phyloP scores from a whole-genome alignment of 2,888 invertebrate genomes.

The Hirtodrosophila alboralis region DNA sequence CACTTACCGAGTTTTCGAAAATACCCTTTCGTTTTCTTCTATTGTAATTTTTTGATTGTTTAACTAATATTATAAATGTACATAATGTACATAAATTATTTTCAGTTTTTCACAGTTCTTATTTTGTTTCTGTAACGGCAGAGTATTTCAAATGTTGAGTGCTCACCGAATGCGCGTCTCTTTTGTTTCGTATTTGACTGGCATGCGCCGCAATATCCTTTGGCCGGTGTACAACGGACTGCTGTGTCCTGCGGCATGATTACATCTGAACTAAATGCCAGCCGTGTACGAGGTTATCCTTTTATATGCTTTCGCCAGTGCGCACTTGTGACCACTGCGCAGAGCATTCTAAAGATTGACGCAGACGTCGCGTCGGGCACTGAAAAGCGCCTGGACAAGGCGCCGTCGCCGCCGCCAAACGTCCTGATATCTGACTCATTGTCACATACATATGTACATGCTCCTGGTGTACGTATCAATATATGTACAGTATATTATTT shows the following conservation, averaged over 20 bases:
- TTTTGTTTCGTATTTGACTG: constrained; percentile 7
- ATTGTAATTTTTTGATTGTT: too few species aligned
- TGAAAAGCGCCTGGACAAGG: constrained; percentile 74
- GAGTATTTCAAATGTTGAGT: background rate
- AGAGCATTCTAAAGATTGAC: constrained; percentile 64
- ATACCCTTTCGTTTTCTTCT: background rate
- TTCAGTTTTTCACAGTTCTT: constrained; percentile 2
- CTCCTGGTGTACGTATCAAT: constrained; percentile 3
- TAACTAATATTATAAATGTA: background rate
- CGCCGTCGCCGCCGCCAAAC: constrained; percentile 79
- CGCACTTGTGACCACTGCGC: constrained; percentile 69
- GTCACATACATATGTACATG: constrained; percentile 22
- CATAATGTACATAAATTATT: background rate
- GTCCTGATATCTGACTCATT: constrained; percentile 79
- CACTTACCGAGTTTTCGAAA: constrained; percentile 20
- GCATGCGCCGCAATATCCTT: constrained; percentile 11
- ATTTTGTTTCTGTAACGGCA: background rate
- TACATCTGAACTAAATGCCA: constrained; percentile 75
- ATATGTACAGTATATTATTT: background rate
- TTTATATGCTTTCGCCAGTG: constrained; percentile 70
- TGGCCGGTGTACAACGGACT: constrained; percentile 24
- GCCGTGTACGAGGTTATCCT: constrained; percentile 59
- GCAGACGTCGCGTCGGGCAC: constrained; percentile 49
- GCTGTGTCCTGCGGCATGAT: constrained; percentile 72
- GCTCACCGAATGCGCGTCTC: background rate